Percentiles rank a stretch among this genome's conserved stretches.
These are phyloP conservation scores for Pemphredon lugubris DNA, from an alignment of 2,888 invertebrate species.

Conservation along the genomic window DNA sequence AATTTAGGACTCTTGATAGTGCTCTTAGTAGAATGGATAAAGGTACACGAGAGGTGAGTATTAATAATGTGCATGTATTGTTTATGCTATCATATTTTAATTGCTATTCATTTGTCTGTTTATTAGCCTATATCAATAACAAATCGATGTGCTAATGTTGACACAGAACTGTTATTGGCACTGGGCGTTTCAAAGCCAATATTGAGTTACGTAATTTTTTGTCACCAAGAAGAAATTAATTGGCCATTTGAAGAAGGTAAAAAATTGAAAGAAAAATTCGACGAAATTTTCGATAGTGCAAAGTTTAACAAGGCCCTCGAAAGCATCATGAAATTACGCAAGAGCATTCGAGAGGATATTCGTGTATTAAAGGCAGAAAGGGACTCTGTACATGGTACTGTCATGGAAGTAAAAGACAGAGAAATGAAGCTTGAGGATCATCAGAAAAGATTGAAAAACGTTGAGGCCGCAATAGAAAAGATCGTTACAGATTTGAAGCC, in stretches of 20 bases:
- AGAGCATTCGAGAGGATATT: slow-evolving; percentile 73
- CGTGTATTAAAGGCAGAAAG: slow-evolving; percentile 68
- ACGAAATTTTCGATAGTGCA: slow-evolving; percentile 98
- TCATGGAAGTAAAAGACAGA: slow-evolving; percentile 85
- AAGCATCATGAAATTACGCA: slow-evolving; percentile 86
- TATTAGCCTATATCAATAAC: slow-evolving; percentile 82
- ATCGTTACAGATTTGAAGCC: no score
- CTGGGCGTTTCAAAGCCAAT: slow-evolving; percentile 97
- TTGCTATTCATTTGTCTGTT: background rate
- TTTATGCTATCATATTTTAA: background rate
- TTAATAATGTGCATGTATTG: background rate
- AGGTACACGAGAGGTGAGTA: slow-evolving; percentile 60
- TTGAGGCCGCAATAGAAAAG: slow-evolving; percentile 81
- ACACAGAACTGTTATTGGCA: slow-evolving; percentile 86
- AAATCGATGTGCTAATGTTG: slow-evolving; percentile 88
- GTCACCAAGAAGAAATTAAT: slow-evolving; percentile 98
- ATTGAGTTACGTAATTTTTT: slow-evolving; percentile 97
- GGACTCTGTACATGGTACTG: slow-evolving; percentile 83
- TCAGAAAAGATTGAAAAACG: slow-evolving; percentile 84
- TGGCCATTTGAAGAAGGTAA: slow-evolving; percentile 98
- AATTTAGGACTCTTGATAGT: slow-evolving; percentile 87
- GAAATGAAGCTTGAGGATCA: slow-evolving; percentile 85
- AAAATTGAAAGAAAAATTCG: slow-evolving; percentile 96
- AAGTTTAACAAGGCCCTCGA: slow-evolving; percentile 96
- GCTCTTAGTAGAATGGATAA: slow-evolving; percentile 82